phyloP scores from a whole-genome alignment of 2,797 vertebrate species.

The Propithecus perrieri region DNA sequence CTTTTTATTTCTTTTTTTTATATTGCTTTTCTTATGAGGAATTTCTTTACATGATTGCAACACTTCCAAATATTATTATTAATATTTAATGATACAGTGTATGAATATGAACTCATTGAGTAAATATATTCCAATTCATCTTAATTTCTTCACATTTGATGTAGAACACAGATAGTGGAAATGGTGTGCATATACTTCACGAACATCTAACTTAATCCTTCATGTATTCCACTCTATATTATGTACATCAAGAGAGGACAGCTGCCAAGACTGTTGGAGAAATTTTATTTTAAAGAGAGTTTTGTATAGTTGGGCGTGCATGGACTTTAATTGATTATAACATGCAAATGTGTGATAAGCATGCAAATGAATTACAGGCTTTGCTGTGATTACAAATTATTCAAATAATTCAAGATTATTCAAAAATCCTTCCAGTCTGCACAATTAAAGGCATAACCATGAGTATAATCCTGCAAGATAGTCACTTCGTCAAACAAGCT shows the following conservation, averaged over 20 bases:
- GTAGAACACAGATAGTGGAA: background rate
- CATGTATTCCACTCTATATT: background rate
- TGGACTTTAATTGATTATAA: constrained; percentile 54
- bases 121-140: background rate
- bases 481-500: constrained; percentile 74
- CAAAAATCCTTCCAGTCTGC: constrained; percentile 70
- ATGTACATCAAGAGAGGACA: background rate
- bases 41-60: background rate
- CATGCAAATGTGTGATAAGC: constrained; percentile 65
- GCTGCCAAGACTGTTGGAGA: background rate
- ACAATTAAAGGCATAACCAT: constrained; percentile 76
- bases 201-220: constrained; percentile 7
- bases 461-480: constrained; percentile 77
- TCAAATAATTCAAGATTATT: constrained; percentile 76
- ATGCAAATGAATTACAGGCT: constrained; percentile 50
- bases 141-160: constrained; percentile 50
- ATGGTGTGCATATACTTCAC: background rate
- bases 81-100: background rate
- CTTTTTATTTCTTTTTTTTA: background rate
- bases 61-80: background rate
- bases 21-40: background rate
- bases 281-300: constrained; percentile 8
- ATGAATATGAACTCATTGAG: background rate
- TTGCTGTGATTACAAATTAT: constrained; percentile 75
- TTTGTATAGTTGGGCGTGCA: background rate